Evolutionary conservation across 1,140 invertebrate species (phyloP).

Genomic region (Lamellibrachia luymesi): DNA sequence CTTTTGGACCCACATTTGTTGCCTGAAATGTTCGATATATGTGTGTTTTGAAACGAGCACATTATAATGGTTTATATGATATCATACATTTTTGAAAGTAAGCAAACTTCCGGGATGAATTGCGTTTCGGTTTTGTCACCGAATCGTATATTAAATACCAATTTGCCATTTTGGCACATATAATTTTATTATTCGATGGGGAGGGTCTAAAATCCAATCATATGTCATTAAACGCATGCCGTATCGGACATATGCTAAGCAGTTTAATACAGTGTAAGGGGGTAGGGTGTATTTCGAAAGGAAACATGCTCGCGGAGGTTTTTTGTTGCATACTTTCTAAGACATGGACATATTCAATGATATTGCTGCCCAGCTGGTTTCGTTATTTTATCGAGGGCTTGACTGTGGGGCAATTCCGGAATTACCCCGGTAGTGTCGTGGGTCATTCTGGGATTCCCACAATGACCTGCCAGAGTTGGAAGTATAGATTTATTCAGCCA

Average conservation of each 20-base stretch:
- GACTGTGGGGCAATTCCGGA: too few relatives aligned
- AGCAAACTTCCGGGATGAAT: background rate
- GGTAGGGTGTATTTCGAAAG: too few relatives aligned
- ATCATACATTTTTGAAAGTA: background rate
- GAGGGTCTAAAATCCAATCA: background rate
- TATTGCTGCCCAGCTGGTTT: too few relatives aligned
- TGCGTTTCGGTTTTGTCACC: background rate
- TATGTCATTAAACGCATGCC: background rate
- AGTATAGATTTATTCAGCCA: too few relatives aligned
- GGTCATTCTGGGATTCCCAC: too few relatives aligned
- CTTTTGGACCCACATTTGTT: background rate
- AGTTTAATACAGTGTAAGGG: too few relatives aligned
- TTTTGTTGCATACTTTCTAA: too few relatives aligned
- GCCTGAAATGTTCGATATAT: background rate
- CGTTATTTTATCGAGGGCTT: too few relatives aligned
- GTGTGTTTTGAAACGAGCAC: background rate
- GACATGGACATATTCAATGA: too few relatives aligned
- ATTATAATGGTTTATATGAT: background rate
- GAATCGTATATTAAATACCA: background rate
- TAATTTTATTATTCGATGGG: background rate
- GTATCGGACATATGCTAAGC: background rate
- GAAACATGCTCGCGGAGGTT: too few relatives aligned
- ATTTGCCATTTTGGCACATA: background rate
- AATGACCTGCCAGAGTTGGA: too few relatives aligned
- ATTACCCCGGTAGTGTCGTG: too few relatives aligned